Evolutionary conservation across 2,888 invertebrate genomes (phyloP), one percentile per base, ranked within the genome.

Genomic region (Gandaritis pyraliata): DNA sequence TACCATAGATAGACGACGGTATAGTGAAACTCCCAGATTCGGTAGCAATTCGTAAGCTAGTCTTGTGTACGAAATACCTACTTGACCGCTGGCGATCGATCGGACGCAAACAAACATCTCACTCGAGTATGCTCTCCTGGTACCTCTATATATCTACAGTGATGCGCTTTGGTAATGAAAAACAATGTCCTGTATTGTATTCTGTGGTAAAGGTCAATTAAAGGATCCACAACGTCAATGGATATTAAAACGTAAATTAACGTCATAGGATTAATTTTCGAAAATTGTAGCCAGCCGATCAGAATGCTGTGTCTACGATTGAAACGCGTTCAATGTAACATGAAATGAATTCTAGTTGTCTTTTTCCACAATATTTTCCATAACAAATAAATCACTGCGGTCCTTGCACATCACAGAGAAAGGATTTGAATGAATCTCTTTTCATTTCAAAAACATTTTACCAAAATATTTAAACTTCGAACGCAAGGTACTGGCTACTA

Each of bases 71-170:
- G 10, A 10, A 33, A 33, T 13, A 41, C 41, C 43, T 11, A 16
- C 43, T 43, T 16, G 43, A 43, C 52, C 41, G 41, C 13, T 16
- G 29, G 41, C 30, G 15, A 43, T 13, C 43, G 43, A 43, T 43
- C 43, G 43, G 43, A 41, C 41, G 41, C 15, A 43, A 39, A 8
- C 51, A 29, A 16, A 15, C 65, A 83, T 87, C 88, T 81, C 74
- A 67, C 72, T 69, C 62, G 61, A 68, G 68, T 85, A 82, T 91
- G 87, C 67, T 74, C 64, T 75, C 91, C 89, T 91, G 78, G 91
- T 91, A 87, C 77, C 72, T 80, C 88, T 89, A 90, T 91, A 87
- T 91, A 90, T 88, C 87, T 81, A 85, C 84, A 82, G 81, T 83
- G 83, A 86, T 89, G 86, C 83, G 83, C 86, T 43, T 83, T 81